Evolutionary conservation across 1,140 invertebrate species (phyloP), one percentile per base, ranked within the genome.

Genomic region (Zaprionus nigranus): DNA sequence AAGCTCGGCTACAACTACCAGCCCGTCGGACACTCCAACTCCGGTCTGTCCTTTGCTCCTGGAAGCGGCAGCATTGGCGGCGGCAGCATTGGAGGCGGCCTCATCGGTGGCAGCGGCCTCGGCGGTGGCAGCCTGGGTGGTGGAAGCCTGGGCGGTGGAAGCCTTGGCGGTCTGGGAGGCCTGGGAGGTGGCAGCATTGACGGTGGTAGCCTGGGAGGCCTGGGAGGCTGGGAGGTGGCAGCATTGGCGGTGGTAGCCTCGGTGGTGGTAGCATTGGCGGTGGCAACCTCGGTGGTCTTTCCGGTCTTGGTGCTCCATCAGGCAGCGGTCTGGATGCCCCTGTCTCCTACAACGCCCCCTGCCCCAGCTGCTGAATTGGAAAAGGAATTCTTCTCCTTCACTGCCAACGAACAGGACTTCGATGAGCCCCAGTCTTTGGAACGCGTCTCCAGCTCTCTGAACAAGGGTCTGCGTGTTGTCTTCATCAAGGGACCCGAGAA

Each of bases 401-500:
- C 70, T 53, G 88, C 85, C 63, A 81, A 82, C 62, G 85, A 90
- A 34, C 71, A 77, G 51, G 85, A 86, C 40, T 90, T 90, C 30
- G 78, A 91, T 75, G 82, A 91, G 61, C 75, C 80, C 9, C 59
- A 79, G 15, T 59, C 60, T 22, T 49, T 76, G 7, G 77, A 91
- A 30, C 66, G 75, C 7, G 73, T 80, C 7, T 28, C 75, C 5
- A 54, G 64, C 28, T 79, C 83, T 5, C 53, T 91, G 30, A 91
- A 90, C 69, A 81, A 85, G 62, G 85, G 58, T 46, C 80, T 91
- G 24, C 86, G 90, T 2, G 90, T 91, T 28, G 78, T 91, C 60
- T 90, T 91, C 81, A 90, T 91, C 62, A 91, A 91, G 82, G 90
- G 86, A 76, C 86, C 90, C 54, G 90, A 91, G 75, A 90, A 88